Evolutionary conservation across 2,888 invertebrate species (phyloP), one percentile per base, ranked within the genome.

Genomic region (Harmothoe impar): DNA sequence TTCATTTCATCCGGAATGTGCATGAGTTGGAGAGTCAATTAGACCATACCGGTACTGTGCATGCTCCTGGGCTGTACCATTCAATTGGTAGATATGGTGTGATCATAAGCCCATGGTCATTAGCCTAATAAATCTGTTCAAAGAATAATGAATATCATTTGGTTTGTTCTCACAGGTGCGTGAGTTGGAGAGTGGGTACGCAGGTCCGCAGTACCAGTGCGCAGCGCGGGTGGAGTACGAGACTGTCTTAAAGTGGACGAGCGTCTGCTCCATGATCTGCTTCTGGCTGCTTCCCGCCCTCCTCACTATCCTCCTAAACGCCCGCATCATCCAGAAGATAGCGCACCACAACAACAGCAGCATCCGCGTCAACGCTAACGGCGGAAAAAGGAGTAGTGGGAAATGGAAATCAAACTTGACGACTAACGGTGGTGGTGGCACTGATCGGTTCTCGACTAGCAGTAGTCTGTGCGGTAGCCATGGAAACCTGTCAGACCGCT

Each of bases 211-310:
- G 15, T 1, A 33, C 7, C 81, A 81, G 43, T 81, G 81, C n/a
- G n/a, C 33, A 35, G 81, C 81, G 17, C 15, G 81, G 7, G 23
- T 17, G 20, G 43, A 81, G 17, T 81, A 35, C 23, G 43, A 35
- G 81, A 81, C 81, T 5, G 43, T 35, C 35, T 35, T 81, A 15
- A 81, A 81, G 43, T 81, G 81, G 81, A 15, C 81, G 7, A 81
- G 81, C 20, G 43, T 81, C 15, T 81, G 81, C 81, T 23, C 17
- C 43, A 81, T 81, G 81, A 33, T 3, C n/a, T 17, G 33, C 15
- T 81, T 81, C 81, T 81, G 81, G 81, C 20, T 81, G 5, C 33
- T 81, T 20, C 81, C 81, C 0, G 33, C 43, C 0, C 0, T 33
- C 25, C n/a, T 81, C 23, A 81, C 81, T 12, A 81, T 81, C n/a